A percentile compares a stretch with the other conserved stretches of the same genome.
Conservation (phyloP, 2,888 invertebrate genomes). For the Amphipoea oculea region DNA sequence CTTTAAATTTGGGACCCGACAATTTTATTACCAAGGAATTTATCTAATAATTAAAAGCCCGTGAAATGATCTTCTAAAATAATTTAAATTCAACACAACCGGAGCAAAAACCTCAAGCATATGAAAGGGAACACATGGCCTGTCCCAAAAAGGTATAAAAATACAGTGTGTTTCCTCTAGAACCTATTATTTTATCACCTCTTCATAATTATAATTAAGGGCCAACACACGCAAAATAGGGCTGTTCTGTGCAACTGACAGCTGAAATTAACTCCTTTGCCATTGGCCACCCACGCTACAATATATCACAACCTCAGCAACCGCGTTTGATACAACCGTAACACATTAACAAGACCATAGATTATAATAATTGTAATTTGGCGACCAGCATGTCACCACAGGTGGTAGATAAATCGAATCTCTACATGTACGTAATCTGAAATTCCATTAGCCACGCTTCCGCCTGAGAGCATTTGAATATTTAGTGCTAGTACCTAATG, state of each 20-base stretch:
- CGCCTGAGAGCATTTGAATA: conserved; percentile 67
- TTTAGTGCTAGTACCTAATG: conserved; percentile 65
- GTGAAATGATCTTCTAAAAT: background rate
- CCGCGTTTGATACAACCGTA: background rate
- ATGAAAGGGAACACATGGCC: background rate
- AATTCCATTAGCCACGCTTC: conserved; percentile 72
- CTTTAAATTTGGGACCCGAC: conserved; percentile 8
- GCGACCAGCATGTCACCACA: conserved; percentile 54
- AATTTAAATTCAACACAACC: background rate
- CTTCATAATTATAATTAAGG: background rate
- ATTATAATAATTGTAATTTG: conserved; percentile 52
- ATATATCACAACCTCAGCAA: conserved; percentile 4
- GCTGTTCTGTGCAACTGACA: background rate
- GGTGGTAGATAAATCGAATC: conserved; percentile 55
- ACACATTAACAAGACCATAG: conserved; percentile 30
- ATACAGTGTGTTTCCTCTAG: background rate
- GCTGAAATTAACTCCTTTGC: background rate
- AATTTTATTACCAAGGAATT: background rate
- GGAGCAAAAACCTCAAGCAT: background rate
- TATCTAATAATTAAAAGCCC: background rate
- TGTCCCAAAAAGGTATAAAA: background rate
- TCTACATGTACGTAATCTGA: conserved; percentile 66
- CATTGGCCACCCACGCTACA: background rate
- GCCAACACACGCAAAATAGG: background rate
- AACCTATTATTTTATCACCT: background rate